Evolutionary conservation across 2,113 vertebrate genomes (phyloP).

Genomic region (Corvus cornix): DNA sequence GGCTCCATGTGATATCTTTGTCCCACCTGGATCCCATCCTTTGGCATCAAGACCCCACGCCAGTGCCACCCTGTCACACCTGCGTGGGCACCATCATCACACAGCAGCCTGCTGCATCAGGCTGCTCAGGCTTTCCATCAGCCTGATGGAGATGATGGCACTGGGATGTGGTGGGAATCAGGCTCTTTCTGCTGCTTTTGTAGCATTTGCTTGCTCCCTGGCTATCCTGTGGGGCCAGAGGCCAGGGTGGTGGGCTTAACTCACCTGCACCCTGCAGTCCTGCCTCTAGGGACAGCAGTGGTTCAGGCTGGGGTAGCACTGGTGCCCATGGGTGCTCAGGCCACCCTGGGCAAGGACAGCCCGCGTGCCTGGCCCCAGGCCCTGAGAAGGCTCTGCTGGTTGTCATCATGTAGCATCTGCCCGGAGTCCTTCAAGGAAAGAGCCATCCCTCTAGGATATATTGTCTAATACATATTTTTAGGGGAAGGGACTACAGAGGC

Average conservation of each 20-base stretch:
- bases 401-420: not conserved
- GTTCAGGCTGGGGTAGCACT: not conserved
- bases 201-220: not conserved
- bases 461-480: not conserved
- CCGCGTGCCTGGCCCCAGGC: accelerated
- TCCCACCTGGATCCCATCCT: not conserved
- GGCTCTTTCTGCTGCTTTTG: not conserved
- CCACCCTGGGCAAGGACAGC: not conserved
- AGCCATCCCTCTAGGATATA: not conserved
- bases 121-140: not conserved
- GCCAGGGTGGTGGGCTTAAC: not conserved
- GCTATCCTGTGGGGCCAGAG: not conserved
- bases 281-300: not conserved
- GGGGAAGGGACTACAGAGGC: not conserved
- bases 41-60: accelerated
- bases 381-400: not conserved
- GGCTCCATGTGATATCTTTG: not conserved
- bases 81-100: not conserved
- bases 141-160: not conserved
- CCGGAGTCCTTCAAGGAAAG: not conserved
- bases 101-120: not conserved
- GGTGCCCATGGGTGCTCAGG: not conserved
- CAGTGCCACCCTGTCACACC: not conserved
- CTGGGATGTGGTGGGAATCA: not conserved
- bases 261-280: not conserved